Evolutionary conservation across 2,888 invertebrate genomes (phyloP).

Genomic region (Lacanobia oleracea): DNA sequence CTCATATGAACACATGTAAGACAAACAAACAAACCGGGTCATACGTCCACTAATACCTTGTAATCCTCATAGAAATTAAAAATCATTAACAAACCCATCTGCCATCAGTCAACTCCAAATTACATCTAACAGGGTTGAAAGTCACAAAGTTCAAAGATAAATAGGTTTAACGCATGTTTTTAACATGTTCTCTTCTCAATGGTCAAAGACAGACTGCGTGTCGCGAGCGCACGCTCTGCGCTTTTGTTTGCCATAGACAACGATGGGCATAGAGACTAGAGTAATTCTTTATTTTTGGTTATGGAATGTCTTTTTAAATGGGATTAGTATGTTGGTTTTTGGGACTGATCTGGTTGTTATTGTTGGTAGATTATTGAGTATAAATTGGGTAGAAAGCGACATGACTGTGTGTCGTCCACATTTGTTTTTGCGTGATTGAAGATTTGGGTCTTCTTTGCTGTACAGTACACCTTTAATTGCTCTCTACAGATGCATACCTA

Average conservation of each 20-base stretch:
- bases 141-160: constrained; percentile 74
- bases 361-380: constrained; percentile 40
- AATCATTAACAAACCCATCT: constrained; percentile 73
- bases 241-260: constrained; percentile 80
- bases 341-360: constrained; percentile 33
- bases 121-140: constrained; percentile 66
- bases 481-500: neutral
- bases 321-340: constrained; percentile 61
- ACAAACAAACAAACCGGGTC: constrained; percentile 70
- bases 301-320: constrained; percentile 71
- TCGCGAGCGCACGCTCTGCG: constrained; percentile 70
- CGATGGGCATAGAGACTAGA: constrained; percentile 65
- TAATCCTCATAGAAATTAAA: constrained; percentile 83
- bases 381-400: constrained; percentile 30
- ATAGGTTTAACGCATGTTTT: constrained; percentile 73
- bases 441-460: no score
- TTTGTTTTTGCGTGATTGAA: neutral
- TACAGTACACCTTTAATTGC: neutral
- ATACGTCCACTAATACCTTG: constrained; percentile 71
- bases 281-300: constrained; percentile 73
- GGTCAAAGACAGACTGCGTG: constrained; percentile 80
- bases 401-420: neutral
- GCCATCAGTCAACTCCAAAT: constrained; percentile 72
- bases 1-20: constrained; percentile 62
- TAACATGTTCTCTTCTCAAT: constrained; percentile 70